phyloP scores from a whole-genome alignment of 2,113 vertebrate genomes.

The Turnix velox region DNA sequence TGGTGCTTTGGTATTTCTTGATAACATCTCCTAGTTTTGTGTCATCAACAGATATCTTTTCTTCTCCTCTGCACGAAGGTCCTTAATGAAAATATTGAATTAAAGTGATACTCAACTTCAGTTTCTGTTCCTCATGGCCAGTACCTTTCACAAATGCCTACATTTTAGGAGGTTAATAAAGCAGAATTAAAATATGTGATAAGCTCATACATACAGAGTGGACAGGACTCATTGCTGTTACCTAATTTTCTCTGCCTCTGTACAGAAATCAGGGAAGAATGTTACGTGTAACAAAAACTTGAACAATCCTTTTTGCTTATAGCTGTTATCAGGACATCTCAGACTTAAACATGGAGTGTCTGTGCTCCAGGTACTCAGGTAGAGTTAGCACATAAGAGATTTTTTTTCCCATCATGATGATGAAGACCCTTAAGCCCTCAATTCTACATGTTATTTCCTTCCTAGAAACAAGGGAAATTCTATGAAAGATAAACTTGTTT shows the following conservation, averaged over 20 bases:
- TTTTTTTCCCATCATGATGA: neutral
- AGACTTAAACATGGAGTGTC: neutral
- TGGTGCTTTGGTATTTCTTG: neutral
- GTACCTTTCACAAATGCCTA: neutral
- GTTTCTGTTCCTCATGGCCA: neutral
- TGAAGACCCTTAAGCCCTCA: neutral
- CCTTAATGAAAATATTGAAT: neutral
- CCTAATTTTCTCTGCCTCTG: neutral
- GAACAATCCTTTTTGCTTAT: neutral
- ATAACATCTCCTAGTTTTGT: neutral
- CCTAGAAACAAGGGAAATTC: neutral
- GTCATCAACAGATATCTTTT: neutral
- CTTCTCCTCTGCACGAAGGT: neutral
- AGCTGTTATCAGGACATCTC: neutral
- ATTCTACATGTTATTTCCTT: neutral
- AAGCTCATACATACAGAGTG: neutral
- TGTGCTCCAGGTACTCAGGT: neutral
- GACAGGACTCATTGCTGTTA: neutral
- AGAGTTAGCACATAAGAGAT: neutral
- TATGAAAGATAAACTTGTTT: neutral
- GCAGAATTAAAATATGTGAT: neutral
- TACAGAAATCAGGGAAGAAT: neutral
- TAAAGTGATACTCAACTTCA: neutral
- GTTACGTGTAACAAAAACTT: neutral
- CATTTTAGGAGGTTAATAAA: neutral